Base-by-base conservation (phyloP, 2,888 invertebrate species). In the Parnassius smintheus region DNA sequence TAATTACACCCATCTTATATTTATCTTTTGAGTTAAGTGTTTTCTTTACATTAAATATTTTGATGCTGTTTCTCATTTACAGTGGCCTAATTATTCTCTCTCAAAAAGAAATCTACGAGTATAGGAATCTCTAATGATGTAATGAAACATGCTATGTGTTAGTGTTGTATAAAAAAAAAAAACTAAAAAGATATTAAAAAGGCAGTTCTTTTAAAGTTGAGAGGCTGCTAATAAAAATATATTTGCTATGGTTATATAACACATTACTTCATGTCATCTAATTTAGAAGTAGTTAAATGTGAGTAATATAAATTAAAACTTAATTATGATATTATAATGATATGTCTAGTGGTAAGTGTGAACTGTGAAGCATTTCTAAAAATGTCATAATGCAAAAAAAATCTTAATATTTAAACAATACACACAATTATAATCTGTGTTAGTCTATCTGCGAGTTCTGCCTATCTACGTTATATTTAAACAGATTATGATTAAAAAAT, bases 211-310 rank as follows among this genome's bases (percentile, higher is more conserved):
- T 50, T 22, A 18, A 42, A 10, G 35, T 48, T 25, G 1, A 9
- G 18, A 50, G 18, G 42, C 7, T 42, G 49, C 49, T 51, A 12
- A 42, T 11, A 25, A 50, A 58, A 42, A 50, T 50, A 50, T 49
- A 18, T 11, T 9, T 45, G 12, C 52, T 51, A n/a, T 25, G 22
- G 25, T 18, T 41, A 35, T 49, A 48, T 45, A 13, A 41, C 7
- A 9, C 25, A 51, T 51, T 25, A 51, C 49, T 4, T 13, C 55
- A 55, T 55, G 13, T 55, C n/a, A 46, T 56, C 48, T 9, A 56
- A 56, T 35, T 35, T 46, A 56, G 45, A 10, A 13, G 35, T 57
- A 57, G 35, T 41, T 56, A 35, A 56, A 57, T 56, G 56, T 56
- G 22, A 49, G 49, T 57, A 57, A 49, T 35, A 52, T 45, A 25